Base-by-base conservation (phyloP, 2,888 invertebrate genomes). In the Dryobotodes eremita region DNA sequence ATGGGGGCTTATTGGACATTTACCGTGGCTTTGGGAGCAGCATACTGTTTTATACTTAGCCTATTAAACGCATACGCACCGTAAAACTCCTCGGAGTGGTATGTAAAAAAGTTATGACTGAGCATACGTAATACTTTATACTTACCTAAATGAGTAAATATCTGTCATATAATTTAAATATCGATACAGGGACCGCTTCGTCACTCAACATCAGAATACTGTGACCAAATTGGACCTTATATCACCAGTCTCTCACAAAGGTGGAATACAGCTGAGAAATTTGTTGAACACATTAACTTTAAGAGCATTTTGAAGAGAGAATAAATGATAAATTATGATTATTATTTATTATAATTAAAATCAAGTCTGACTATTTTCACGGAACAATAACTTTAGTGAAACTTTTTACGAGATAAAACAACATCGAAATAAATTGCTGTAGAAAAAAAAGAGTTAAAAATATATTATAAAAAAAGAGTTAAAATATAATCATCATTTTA, bases 1-100 rank as follows among this genome's bases (percentile, higher is more conserved):
- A 85, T 79, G 77, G 72, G 69, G 80, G 89, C 80, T 87, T 90
- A 88, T 89, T 82, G 84, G 75, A 86, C 80, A 80, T 88, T 86
- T 81, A 77, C 85, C 61, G 70, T 80, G 75, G 84, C 82, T 83
- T 79, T 72, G 57, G 75, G 87, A 77, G 68, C 73, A 78, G 77
- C 75, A 26, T 77, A 80, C 76, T 80, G 82, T 85, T 89, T 89
- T 88, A 88, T 86, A 88, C 85, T 82, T 79, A 68, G 59, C 57
- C 82, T 77, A 84, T 85, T 86, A 88, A 81, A 83, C 53, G 77
- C 85, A 88, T 73, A 86, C 76, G 70, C 77, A 79, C 59, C 75
- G 70, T 80, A 85, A 86, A 88, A 78, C 68, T 65, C 70, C 36
- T 64, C 61, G 46, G 64, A 82, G 71, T 75, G 79, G 84, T 77